Percentiles rank a stretch among this genome's conserved stretches.
Conservation (phyloP, 2,888 invertebrate species). For the Camponotus fellah region DNA sequence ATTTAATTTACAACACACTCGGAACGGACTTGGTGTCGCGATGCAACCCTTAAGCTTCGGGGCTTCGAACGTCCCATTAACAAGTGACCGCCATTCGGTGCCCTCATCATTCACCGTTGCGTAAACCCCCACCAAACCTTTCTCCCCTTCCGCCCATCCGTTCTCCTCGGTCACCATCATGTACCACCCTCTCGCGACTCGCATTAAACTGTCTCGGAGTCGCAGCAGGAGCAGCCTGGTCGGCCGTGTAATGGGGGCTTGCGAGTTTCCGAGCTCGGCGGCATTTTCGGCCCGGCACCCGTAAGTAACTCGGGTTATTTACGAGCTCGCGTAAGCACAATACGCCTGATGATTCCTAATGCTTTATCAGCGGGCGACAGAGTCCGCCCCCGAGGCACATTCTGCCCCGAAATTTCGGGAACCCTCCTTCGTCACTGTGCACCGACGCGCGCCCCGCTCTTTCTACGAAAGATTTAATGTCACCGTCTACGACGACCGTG, state of each 20-base stretch:
- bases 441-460: constrained; percentile 25
- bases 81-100: constrained; percentile 64
- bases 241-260: constrained; percentile 65
- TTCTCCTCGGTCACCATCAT: constrained; percentile 18
- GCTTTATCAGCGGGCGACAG: constrained; percentile 68
- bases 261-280: constrained; percentile 49
- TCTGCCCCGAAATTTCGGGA: constrained; percentile 29
- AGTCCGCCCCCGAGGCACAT: constrained; percentile 49
- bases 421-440: constrained; percentile 39
- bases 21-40: constrained; percentile 36
- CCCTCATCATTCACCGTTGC: constrained; percentile 59
- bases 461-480: constrained; percentile 62
- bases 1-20: constrained; percentile 54
- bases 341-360: constrained; percentile 64
- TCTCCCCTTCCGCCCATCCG: constrained; percentile 4
- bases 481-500: constrained; percentile 33
- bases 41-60: constrained; percentile 36
- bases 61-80: constrained; percentile 57
- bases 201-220: constrained; percentile 62
- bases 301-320: constrained; percentile 66
- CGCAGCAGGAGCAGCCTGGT: constrained; percentile 56
- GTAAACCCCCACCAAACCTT: constrained; percentile 42
- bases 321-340: constrained; percentile 69
- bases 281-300: constrained; percentile 59
- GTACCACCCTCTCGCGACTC: constrained; percentile 33